These are phyloP conservation scores for Daktulosphaira vitifoliae DNA, from an alignment of 1,140 invertebrate species.

Conservation along the genomic window DNA sequence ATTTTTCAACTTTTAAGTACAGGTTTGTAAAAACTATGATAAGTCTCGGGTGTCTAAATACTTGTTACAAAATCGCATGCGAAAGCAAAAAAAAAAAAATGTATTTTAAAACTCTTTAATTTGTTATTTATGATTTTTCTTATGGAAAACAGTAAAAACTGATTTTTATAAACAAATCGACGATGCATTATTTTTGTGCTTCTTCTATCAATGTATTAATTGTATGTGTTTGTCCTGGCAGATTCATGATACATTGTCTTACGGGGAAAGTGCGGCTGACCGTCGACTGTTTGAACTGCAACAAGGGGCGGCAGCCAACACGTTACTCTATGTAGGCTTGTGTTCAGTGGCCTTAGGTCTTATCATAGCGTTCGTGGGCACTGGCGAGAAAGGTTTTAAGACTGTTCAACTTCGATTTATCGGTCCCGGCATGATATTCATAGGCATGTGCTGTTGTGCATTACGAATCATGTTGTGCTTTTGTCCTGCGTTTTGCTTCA, in stretches of 20 bases:
- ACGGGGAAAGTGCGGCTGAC: conserved; percentile 49
- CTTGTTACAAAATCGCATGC: no score
- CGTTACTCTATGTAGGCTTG: conserved; percentile 73
- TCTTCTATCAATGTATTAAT: no score
- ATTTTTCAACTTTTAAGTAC: no score
- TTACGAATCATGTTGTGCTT: conserved; percentile 53
- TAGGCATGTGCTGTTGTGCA: conserved; percentile 51
- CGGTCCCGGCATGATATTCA: conserved; percentile 63
- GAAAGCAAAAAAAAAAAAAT: no score
- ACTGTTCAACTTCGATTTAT: conserved; percentile 72
- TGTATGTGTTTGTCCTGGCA: conserved; percentile 43
- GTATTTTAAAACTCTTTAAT: no score
- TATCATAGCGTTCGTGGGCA: conserved; percentile 78
- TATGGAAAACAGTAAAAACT: no score
- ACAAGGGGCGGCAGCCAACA: conserved; percentile 60
- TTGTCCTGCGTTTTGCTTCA: conserved; percentile 48
- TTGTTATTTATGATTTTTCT: no score
- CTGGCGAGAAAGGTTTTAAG: conserved; percentile 81
- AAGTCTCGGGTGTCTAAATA: no score
- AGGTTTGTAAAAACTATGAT: no score
- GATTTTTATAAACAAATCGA: no score
- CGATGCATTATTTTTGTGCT: no score
- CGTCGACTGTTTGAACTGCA: conserved; percentile 45
- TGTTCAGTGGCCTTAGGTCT: conserved; percentile 70
- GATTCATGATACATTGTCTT: conserved; percentile 62